A percentile compares a stretch with the other conserved stretches of the same genome.
These are phyloP conservation scores for Aporophyla nigra DNA, from an alignment of 2,888 invertebrate genomes.

Conservation along the genomic window DNA sequence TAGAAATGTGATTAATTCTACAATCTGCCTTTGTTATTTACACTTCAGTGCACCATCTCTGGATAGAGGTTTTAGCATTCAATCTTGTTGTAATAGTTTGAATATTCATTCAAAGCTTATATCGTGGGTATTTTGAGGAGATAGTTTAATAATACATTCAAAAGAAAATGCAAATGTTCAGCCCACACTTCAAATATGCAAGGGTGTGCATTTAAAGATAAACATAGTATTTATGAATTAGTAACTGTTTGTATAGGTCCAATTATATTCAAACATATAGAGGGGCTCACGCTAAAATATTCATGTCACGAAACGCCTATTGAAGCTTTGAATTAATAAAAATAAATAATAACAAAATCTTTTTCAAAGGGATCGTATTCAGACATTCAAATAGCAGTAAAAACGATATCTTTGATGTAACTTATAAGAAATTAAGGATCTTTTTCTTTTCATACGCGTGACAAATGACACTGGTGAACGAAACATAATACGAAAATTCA, in stretches of 20 bases:
- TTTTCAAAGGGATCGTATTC: constrained; percentile 42
- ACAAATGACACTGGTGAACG: constrained; percentile 45
- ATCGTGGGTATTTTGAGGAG: not conserved
- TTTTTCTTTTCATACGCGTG: constrained; percentile 48
- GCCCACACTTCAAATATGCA: constrained; percentile 37
- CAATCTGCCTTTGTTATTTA: not conserved
- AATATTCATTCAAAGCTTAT: constrained; percentile 13
- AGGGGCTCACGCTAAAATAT: constrained; percentile 75
- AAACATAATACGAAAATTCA: constrained; percentile 54
- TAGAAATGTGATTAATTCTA: not conserved
- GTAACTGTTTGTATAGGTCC: constrained; percentile 70
- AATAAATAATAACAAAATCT: constrained; percentile 45
- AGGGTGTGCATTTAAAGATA: constrained; percentile 58
- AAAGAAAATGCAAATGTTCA: constrained; percentile 46
- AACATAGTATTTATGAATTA: constrained; percentile 66
- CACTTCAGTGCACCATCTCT: not conserved
- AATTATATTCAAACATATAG: constrained; percentile 71
- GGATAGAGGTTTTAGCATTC: not conserved
- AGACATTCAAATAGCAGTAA: constrained; percentile 29
- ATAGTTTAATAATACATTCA: constrained; percentile 20
- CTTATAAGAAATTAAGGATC: constrained; percentile 34
- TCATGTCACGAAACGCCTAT: constrained; percentile 73
- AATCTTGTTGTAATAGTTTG: constrained; percentile 5
- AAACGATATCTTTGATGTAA: constrained; percentile 52
- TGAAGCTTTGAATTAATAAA: constrained; percentile 63